phyloP scores from a whole-genome alignment of 2,888 invertebrate species.

The Petrophora chlorosata region DNA sequence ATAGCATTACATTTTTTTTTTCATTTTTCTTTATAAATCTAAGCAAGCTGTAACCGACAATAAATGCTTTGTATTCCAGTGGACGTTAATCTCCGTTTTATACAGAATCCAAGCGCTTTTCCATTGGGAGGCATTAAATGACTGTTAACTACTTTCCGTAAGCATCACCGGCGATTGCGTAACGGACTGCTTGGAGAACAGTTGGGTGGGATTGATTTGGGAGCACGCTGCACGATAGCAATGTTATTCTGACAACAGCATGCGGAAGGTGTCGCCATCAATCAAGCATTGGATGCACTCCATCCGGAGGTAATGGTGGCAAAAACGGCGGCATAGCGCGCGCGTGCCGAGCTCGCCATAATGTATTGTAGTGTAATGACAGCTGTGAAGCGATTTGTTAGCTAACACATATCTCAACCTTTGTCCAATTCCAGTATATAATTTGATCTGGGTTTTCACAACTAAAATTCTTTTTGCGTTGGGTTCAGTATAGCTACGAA shows the following conservation, averaged over 20 bases:
- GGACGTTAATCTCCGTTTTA: conserved; percentile 16
- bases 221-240: conserved; percentile 40
- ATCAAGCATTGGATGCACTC: conserved; percentile 67
- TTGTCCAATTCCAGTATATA: too few species aligned
- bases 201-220: conserved; percentile 63
- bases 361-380: conserved; percentile 18
- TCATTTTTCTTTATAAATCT: conserved; percentile 19
- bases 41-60: conserved; percentile 5
- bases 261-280: conserved; percentile 72
- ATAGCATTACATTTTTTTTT: conserved; percentile 1
- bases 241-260: conserved; percentile 47
- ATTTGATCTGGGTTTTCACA: too few species aligned
- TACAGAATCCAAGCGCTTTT: conserved; percentile 30
- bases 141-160: conserved; percentile 54
- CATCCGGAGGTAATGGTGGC: conserved; percentile 54
- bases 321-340: conserved; percentile 52
- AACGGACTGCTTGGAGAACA: conserved; percentile 72
- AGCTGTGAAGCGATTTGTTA: conserved; percentile 4
- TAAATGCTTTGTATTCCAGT: conserved; percentile 14
- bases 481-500: too few species aligned
- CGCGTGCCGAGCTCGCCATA: conserved; percentile 26
- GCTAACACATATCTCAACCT: too few species aligned
- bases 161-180: conserved; percentile 61
- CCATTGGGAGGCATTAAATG: conserved; percentile 27
- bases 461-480: too few species aligned